Evolutionary conservation across 2,888 invertebrate species (phyloP).

Genomic region (Lepidochitona cinerea): DNA sequence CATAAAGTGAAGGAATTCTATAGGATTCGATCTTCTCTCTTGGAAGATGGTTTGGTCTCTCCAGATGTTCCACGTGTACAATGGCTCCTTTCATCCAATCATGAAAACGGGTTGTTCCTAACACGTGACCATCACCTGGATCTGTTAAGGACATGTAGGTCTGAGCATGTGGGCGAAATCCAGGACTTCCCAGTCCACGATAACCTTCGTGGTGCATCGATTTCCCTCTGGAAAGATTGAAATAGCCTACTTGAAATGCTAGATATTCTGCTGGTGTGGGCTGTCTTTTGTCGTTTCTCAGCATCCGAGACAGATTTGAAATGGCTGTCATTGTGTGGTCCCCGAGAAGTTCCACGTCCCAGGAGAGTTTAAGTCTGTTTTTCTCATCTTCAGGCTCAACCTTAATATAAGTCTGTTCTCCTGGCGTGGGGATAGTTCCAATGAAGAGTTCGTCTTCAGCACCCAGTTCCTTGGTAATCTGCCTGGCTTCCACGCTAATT

Average conservation of each 20-base stretch:
- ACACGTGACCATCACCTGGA: slow-evolving; percentile 47
- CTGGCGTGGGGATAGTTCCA: slow-evolving; percentile 30
- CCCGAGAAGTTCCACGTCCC: slow-evolving; percentile 28
- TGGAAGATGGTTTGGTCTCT: slow-evolving; percentile 39
- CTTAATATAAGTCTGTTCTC: neutral
- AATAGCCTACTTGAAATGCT: slow-evolving; percentile 37
- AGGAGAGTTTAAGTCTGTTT: slow-evolving; percentile 31
- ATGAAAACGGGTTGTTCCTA: slow-evolving; percentile 44
- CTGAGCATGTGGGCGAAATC: slow-evolving; percentile 45
- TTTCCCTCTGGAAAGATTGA: slow-evolving; percentile 22
- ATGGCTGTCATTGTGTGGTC: slow-evolving; percentile 30
- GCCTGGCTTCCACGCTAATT: neutral
- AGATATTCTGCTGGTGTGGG: slow-evolving; percentile 38
- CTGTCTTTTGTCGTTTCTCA: slow-evolving; percentile 33
- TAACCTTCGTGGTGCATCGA: slow-evolving; percentile 19
- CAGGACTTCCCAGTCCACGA: slow-evolving; percentile 40
- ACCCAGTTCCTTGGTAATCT: slow-evolving; percentile 26
- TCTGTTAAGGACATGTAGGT: slow-evolving; percentile 51
- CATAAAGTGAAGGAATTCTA: slow-evolving; percentile 43
- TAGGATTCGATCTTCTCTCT: slow-evolving; percentile 45
- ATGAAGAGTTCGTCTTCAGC: slow-evolving; percentile 30
- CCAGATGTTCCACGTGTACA: slow-evolving; percentile 51
- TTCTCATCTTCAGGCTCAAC: slow-evolving; percentile 23
- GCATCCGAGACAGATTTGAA: slow-evolving; percentile 24
- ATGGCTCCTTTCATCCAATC: slow-evolving; percentile 52